These are phyloP conservation scores for Ochotona princeps DNA, from an alignment of 2,113 vertebrate species.

Conservation along the genomic window DNA sequence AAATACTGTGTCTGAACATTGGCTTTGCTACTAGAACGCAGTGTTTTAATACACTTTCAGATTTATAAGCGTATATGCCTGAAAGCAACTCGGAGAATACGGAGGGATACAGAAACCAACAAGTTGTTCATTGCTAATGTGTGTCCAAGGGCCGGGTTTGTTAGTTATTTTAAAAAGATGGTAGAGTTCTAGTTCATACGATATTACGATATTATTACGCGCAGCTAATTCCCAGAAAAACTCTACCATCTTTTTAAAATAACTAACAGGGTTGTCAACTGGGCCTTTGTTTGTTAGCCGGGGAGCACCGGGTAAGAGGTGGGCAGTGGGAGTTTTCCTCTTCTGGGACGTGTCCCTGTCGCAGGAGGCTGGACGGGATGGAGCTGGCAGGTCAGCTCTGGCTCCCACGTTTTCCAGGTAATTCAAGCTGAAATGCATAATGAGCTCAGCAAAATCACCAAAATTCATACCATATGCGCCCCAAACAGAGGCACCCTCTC, in stretches of 20 bases:
- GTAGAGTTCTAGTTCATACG: too few species aligned
- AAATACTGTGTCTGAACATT: neutral
- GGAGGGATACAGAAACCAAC: neutral
- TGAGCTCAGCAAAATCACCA: neutral
- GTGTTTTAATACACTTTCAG: neutral
- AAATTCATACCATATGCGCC: neutral
- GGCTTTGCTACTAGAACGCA: neutral
- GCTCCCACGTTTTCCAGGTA: neutral
- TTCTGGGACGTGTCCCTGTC: too few species aligned
- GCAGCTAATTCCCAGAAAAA: too few species aligned
- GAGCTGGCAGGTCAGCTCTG: neutral
- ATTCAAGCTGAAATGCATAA: neutral
- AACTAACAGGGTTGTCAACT: too few species aligned
- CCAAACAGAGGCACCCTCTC: neutral
- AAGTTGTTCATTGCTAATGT: neutral
- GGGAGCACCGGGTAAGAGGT: accelerated
- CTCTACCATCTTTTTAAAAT: too few species aligned
- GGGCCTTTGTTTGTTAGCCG: neutral
- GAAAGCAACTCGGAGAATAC: neutral
- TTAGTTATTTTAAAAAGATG: too few species aligned
- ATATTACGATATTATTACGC: too few species aligned
- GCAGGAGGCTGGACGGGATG: too few species aligned
- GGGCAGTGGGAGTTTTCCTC: too few species aligned
- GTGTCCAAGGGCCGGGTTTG: neutral
- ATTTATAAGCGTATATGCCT: neutral